Evolutionary conservation across 2,797 vertebrate species (phyloP).

Genomic region (Bucorvus abyssinicus): DNA sequence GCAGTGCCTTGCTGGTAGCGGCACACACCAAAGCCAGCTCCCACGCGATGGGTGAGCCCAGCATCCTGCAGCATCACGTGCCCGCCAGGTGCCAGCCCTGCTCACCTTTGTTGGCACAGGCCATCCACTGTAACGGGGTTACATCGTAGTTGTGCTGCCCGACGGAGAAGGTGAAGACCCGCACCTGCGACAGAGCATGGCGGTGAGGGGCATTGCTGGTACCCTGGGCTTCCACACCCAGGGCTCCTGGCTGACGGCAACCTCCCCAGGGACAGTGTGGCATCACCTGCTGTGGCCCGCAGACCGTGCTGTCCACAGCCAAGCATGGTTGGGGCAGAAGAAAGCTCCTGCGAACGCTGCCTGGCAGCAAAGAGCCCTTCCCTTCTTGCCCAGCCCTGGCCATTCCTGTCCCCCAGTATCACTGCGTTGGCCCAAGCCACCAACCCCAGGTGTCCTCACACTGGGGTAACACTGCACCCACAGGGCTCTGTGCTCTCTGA

Average conservation of each 20-base stretch:
- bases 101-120: slow-evolving; percentile 96
- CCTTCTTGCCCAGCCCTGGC: background rate
- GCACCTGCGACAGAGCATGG: slow-evolving; percentile 78
- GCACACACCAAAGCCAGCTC: rapidly evolving
- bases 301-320: rapidly evolving
- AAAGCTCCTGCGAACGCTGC: background rate
- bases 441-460: rapidly evolving
- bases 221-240: rapidly evolving
- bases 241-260: rapidly evolving
- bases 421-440: background rate
- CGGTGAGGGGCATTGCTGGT: background rate
- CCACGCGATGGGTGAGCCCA: rapidly evolving
- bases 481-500: background rate
- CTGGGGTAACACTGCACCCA: background rate
- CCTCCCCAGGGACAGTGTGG: background rate
- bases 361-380: background rate
- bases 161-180: slow-evolving; percentile 97
- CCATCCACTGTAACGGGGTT: slow-evolving; percentile 97
- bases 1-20: rapidly evolving
- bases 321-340: background rate
- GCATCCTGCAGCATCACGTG: rapidly evolving
- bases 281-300: background rate
- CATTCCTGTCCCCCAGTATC: background rate
- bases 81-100: rapidly evolving
- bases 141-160: slow-evolving; percentile 98